Conservation (phyloP, 1,140 invertebrate species). For the Bombus waltoni region DNA sequence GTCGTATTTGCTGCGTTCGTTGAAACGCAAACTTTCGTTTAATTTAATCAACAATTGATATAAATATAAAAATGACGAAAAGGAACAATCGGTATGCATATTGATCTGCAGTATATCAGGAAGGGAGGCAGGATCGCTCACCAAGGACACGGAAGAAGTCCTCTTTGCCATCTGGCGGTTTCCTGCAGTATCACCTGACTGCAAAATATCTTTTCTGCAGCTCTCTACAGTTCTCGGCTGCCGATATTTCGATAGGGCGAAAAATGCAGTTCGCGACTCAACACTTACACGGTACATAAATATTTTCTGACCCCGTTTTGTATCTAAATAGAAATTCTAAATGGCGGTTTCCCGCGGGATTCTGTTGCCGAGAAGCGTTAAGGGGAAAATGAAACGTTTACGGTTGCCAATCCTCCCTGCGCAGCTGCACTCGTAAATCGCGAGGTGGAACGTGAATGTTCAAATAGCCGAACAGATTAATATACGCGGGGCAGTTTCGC, state of each 20-base stretch:
- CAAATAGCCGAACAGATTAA: slow-evolving; percentile 36
- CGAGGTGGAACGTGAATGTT: slow-evolving; percentile 10
- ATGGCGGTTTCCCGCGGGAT: not conserved
- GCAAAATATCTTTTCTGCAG: slow-evolving; percentile 68
- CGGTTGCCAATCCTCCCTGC: slow-evolving; percentile 22
- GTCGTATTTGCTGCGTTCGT: accelerated
- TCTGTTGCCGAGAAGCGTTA: not conserved
- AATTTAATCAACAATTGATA: not conserved
- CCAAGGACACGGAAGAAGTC: slow-evolving; percentile 71
- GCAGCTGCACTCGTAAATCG: slow-evolving; percentile 60
- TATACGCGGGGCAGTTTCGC: slow-evolving; percentile 18
- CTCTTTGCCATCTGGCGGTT: slow-evolving; percentile 81
- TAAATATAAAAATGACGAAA: not conserved
- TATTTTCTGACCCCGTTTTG: slow-evolving; percentile 12
- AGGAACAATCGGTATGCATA: slow-evolving; percentile 12
- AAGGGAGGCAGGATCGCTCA: slow-evolving; percentile 26
- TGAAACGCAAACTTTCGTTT: not conserved
- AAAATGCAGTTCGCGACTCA: not conserved
- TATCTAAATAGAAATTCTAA: slow-evolving; percentile 26
- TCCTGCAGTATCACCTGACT: slow-evolving; percentile 68
- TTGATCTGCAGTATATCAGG: slow-evolving; percentile 32
- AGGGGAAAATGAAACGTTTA: slow-evolving; percentile 2
- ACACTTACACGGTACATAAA: slow-evolving; percentile 29
- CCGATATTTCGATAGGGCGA: slow-evolving; percentile 73
- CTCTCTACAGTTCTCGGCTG: slow-evolving; percentile 77